phyloP scores from a whole-genome alignment of 2,797 vertebrate species.

The Garrulus glandarius region DNA sequence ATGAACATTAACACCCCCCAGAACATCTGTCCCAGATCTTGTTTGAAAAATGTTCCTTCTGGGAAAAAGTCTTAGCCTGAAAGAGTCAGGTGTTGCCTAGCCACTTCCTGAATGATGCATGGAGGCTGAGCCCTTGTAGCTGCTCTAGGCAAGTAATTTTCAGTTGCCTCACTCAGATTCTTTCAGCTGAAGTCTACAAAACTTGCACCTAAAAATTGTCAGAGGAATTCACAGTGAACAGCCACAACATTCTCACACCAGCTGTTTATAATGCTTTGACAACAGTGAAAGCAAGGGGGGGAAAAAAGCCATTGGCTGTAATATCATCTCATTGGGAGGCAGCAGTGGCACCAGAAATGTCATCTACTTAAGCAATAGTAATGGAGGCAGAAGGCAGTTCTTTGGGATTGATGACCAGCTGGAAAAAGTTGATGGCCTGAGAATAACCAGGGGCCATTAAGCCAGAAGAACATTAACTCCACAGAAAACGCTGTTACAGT shows the following conservation, averaged over 20 bases:
- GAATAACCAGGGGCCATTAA: conserved; percentile 75
- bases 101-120: neutral
- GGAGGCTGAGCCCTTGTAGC: neutral
- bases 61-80: neutral
- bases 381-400: conserved; percentile 48
- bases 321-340: conserved; percentile 10
- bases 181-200: neutral
- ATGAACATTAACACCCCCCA: neutral
- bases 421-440: conserved; percentile 69
- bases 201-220: neutral
- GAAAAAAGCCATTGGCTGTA: neutral
- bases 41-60: neutral
- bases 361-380: conserved; percentile 52
- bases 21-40: neutral
- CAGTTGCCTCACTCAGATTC: neutral
- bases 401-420: conserved; percentile 68
- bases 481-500: conserved; percentile 62
- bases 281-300: neutral
- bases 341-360: conserved; percentile 16
- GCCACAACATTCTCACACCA: conserved; percentile 18
- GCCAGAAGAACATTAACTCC: conserved; percentile 72
- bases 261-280: conserved; percentile 45
- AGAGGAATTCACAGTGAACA: conserved; percentile 37
- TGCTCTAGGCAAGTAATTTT: conserved; percentile 17
- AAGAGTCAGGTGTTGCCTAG: neutral